These are phyloP conservation scores for Palaemon carinicauda DNA, from an alignment of 1,140 invertebrate species.

Conservation along the genomic window DNA sequence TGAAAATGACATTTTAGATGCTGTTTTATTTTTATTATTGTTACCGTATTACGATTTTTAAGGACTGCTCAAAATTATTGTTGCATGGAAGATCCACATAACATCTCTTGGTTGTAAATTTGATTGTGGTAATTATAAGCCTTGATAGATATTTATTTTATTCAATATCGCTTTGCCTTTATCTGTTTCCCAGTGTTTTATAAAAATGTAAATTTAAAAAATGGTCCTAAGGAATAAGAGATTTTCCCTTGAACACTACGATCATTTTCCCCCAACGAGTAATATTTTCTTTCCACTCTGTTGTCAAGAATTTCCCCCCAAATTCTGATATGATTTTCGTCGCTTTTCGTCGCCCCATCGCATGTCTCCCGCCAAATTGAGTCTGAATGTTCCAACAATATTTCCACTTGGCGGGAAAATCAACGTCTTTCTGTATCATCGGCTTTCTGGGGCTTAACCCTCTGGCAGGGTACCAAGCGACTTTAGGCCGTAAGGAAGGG, in stretches of 20 bases:
- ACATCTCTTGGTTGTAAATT: too few species aligned
- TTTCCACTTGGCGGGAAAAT: constrained; percentile 57
- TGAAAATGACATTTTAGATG: too few species aligned
- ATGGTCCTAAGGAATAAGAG: too few species aligned
- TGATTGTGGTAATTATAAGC: too few species aligned
- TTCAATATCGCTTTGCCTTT: neutral
- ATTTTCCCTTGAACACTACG: constrained; percentile 21
- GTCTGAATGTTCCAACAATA: constrained; percentile 55
- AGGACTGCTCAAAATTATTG: too few species aligned
- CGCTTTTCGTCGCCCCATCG: constrained; percentile 36
- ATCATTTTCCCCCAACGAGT: constrained; percentile 29
- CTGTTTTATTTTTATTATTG: too few species aligned
- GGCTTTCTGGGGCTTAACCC: neutral
- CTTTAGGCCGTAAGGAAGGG: neutral
- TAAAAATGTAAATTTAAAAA: too few species aligned
- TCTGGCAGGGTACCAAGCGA: neutral
- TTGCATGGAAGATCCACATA: too few species aligned
- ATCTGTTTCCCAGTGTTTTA: neutral
- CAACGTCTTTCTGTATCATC: constrained; percentile 49
- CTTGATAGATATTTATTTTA: neutral
- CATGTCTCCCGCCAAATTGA: constrained; percentile 55
- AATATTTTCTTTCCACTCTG: neutral
- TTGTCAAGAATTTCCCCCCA: neutral
- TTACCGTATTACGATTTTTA: too few species aligned
- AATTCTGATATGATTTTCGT: constrained; percentile 42